A percentile compares a stretch with the other conserved stretches of the same genome.
These are phyloP conservation scores for Archips crataeganus DNA, from an alignment of 2,888 invertebrate species.

Conservation along the genomic window DNA sequence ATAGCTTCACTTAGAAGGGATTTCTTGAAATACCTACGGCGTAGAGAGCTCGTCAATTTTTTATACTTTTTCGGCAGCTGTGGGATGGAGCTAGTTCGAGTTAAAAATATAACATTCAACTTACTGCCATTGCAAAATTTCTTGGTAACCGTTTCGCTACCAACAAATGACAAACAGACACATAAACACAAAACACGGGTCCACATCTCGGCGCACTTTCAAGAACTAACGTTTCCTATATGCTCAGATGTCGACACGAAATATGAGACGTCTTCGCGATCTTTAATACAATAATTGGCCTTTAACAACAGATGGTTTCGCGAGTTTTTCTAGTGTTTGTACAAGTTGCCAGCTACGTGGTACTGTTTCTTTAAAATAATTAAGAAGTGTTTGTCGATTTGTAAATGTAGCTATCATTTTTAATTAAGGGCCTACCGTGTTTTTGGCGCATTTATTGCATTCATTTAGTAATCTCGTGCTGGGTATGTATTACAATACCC, in stretches of 20 bases:
- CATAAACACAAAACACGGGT: constrained; percentile 44
- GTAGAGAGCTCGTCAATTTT: no score
- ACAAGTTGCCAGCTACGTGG: not conserved
- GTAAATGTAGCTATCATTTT: not conserved
- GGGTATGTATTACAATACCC: no score
- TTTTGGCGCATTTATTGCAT: no score
- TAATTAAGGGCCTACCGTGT: no score
- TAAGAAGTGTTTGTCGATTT: not conserved
- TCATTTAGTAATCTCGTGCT: no score
- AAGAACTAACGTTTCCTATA: constrained; percentile 39
- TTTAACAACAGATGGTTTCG: not conserved
- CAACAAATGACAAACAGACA: constrained; percentile 42
- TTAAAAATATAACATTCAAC: not conserved
- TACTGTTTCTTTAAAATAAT: not conserved
- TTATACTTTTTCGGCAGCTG: no score
- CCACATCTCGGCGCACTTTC: constrained; percentile 29
- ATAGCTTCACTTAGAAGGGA: no score
- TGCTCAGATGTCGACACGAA: not conserved
- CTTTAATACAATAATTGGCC: constrained; percentile 6
- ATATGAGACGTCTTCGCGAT: not conserved
- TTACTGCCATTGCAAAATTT: constrained; percentile 67
- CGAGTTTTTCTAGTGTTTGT: not conserved
- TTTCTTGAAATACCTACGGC: no score
- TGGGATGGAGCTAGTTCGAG: no score
- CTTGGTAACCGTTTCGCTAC: constrained; percentile 59